A percentile compares a stretch with the other conserved stretches of the same genome.
Evolutionary conservation across 2,888 invertebrate species (phyloP).

Genomic region (Xestia sexstrigata): DNA sequence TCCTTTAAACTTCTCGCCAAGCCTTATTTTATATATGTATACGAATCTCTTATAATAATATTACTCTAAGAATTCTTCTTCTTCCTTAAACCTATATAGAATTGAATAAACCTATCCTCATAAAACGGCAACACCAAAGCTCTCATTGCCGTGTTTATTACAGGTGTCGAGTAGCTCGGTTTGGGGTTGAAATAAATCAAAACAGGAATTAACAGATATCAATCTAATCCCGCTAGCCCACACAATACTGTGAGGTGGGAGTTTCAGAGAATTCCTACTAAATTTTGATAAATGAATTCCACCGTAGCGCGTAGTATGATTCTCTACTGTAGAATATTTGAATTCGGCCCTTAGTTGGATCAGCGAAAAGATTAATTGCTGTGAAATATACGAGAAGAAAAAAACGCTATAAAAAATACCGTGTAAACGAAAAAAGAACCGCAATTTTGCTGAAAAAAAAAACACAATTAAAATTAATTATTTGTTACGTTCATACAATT

Average conservation of each 20-base stretch:
- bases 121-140: slow-evolving; percentile 11
- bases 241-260: slow-evolving; percentile 46
- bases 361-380: slow-evolving; percentile 29
- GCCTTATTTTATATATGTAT: no score
- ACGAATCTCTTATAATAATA: no score
- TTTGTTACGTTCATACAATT: slow-evolving; percentile 22
- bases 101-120: slow-evolving; percentile 11
- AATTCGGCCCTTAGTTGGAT: slow-evolving; percentile 6
- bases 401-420: neutral
- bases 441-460: neutral
- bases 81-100: neutral
- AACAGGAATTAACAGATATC: slow-evolving; percentile 62
- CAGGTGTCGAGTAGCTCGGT: slow-evolving; percentile 44
- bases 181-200: slow-evolving; percentile 62
- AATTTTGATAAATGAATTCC: slow-evolving; percentile 53
- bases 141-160: slow-evolving; percentile 37
- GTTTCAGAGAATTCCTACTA: slow-evolving; percentile 40
- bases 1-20: no score
- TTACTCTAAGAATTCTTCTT: neutral
- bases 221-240: slow-evolving; percentile 53
- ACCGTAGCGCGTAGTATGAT: slow-evolving; percentile 20
- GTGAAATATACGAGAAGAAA: neutral
- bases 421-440: slow-evolving; percentile 12
- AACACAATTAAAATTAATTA: slow-evolving; percentile 9
- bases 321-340: slow-evolving; percentile 31